A percentile compares a stretch with the other conserved stretches of the same genome.
These are phyloP conservation scores for Meghimatium bilineatum DNA, from an alignment of 2,888 invertebrate genomes.

Conservation along the genomic window DNA sequence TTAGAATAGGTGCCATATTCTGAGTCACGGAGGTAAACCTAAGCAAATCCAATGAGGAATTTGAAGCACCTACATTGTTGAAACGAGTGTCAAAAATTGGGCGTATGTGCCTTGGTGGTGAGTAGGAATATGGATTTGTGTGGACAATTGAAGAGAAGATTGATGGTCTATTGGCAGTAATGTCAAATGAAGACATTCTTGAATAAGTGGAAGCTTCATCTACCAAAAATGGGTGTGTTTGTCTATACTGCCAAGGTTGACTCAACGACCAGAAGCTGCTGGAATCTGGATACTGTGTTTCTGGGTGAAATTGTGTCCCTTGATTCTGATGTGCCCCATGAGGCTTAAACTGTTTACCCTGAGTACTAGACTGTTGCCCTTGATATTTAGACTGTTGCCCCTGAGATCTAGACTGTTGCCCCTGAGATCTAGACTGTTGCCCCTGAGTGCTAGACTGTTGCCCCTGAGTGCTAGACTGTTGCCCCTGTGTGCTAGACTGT, in stretches of 20 bases:
- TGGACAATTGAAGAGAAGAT: not conserved
- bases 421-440: too few species aligned
- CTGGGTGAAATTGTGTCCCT: too few species aligned
- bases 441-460: too few species aligned
- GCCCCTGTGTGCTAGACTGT: too few species aligned
- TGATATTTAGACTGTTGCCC: too few species aligned
- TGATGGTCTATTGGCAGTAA: not conserved
- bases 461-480: too few species aligned
- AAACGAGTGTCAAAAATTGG: slow-evolving; percentile 5
- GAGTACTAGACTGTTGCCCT: too few species aligned
- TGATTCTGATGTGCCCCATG: too few species aligned
- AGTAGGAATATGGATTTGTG: not conserved
- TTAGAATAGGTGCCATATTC: not conserved
- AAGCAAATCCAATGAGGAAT: not conserved
- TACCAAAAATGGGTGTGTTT: not conserved
- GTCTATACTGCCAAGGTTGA: not conserved
- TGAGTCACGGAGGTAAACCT: not conserved
- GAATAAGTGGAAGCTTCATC: not conserved
- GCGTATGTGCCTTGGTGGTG: slow-evolving; percentile 13
- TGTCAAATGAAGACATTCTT: not conserved
- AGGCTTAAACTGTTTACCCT: too few species aligned
- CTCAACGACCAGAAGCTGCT: too few species aligned
- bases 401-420: too few species aligned
- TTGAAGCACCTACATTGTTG: not conserved
- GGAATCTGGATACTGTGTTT: too few species aligned